Evolutionary conservation across 2,888 invertebrate species (phyloP).

Genomic region (Drosophila affinis): DNA sequence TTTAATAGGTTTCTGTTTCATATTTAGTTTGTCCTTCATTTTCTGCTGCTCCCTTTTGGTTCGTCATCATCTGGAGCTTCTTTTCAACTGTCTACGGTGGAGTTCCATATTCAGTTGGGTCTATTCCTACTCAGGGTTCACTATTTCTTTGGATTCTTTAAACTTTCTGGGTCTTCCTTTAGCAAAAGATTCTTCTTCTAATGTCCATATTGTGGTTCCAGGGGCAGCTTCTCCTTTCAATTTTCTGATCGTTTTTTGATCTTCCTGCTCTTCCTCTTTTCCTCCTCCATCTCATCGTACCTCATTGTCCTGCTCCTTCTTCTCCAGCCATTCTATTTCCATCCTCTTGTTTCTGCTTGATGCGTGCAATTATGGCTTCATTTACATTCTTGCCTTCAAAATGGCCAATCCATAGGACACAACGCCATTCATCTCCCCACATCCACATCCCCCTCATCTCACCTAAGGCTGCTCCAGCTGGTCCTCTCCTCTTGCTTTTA

Average conservation of each 20-base stretch:
- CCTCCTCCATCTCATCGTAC: neutral
- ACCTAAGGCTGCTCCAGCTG: slow-evolving; percentile 8
- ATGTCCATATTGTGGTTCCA: too few relatives aligned
- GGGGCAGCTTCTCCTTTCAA: too few relatives aligned
- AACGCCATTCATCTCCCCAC: slow-evolving; percentile 3
- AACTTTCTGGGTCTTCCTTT: too few relatives aligned
- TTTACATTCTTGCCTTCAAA: slow-evolving; percentile 74
- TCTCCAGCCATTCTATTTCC: neutral
- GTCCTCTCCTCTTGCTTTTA: slow-evolving; percentile 50
- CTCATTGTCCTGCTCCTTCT: neutral
- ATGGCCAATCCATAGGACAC: slow-evolving; percentile 44
- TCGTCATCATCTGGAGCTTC: neutral
- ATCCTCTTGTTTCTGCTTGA: slow-evolving; percentile 51
- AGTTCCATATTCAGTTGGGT: too few relatives aligned
- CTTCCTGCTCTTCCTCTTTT: slow-evolving; percentile 10
- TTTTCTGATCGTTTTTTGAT: too few relatives aligned
- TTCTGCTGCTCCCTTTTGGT: neutral
- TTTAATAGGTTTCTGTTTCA: neutral
- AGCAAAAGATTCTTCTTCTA: too few relatives aligned
- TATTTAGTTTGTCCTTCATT: neutral
- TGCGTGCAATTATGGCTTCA: slow-evolving; percentile 79
- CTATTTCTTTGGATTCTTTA: too few relatives aligned
- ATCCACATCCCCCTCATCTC: neutral
- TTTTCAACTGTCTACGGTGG: neutral
- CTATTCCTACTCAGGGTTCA: too few relatives aligned